Percentiles rank a stretch among this genome's conserved stretches.
Conservation (phyloP, 2,888 invertebrate species). For the Glyphotaelius pellucidus region DNA sequence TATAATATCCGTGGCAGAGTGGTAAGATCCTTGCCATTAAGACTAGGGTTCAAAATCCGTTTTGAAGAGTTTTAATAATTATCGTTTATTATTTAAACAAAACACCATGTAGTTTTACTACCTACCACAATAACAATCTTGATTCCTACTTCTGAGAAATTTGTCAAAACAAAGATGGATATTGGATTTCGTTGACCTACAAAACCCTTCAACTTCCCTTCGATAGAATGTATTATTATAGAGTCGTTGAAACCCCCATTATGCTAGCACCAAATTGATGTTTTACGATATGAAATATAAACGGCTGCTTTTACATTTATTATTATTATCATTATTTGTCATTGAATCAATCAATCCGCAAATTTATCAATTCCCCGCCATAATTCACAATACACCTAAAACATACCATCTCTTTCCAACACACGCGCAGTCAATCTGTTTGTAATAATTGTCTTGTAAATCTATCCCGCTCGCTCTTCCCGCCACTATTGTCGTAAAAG, state of each 20-base stretch:
- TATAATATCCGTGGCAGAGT: too few species aligned
- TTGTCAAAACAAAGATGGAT: background rate
- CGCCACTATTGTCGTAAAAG: conserved; percentile 53
- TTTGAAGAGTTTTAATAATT: too few species aligned
- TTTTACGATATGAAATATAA: conserved; percentile 24
- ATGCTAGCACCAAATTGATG: background rate
- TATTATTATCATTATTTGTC: conserved; percentile 39
- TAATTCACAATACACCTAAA: background rate
- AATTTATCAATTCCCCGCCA: conserved; percentile 51
- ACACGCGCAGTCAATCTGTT: background rate
- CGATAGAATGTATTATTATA: background rate
- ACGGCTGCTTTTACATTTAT: background rate
- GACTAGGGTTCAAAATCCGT: too few species aligned
- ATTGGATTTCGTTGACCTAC: background rate
- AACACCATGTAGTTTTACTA: too few species aligned
- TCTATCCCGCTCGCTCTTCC: conserved; percentile 41
- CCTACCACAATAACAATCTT: background rate
- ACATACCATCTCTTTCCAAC: conserved; percentile 23
- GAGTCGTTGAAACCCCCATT: background rate
- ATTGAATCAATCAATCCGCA: conserved; percentile 44
- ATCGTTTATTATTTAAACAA: too few species aligned
- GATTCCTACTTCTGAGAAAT: background rate
- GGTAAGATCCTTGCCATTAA: too few species aligned
- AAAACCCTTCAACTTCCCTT: background rate
- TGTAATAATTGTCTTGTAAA: conserved; percentile 17